A percentile compares a stretch with the other conserved stretches of the same genome.
These are phyloP conservation scores for Nycteola revayana DNA, from an alignment of 2,888 invertebrate genomes.

Conservation along the genomic window DNA sequence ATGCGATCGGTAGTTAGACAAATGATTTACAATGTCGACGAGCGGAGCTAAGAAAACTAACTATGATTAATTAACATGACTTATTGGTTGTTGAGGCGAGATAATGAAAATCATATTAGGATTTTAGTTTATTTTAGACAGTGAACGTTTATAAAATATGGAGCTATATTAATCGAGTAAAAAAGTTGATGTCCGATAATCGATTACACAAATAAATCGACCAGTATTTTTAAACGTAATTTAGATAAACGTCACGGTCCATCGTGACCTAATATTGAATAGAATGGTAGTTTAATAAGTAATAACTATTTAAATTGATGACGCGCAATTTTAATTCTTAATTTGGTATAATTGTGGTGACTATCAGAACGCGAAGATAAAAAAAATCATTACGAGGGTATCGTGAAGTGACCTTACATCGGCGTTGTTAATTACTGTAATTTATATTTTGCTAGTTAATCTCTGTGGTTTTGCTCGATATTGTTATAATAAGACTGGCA, in stretches of 20 bases:
- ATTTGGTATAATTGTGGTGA: constrained; percentile 29
- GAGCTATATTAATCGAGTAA: background rate
- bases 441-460: too few species aligned
- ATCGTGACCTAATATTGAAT: constrained; percentile 28
- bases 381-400: constrained; percentile 38
- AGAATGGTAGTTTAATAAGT: constrained; percentile 19
- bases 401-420: constrained; percentile 31
- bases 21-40: constrained; percentile 63
- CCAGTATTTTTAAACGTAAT: constrained; percentile 12
- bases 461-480: too few species aligned
- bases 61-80: constrained; percentile 64
- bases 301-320: constrained; percentile 49
- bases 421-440: constrained; percentile 24
- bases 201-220: constrained; percentile 4
- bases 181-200: constrained; percentile 8
- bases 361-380: constrained; percentile 15
- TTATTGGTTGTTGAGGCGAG: constrained; percentile 35
- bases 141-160: constrained; percentile 5
- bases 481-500: too few species aligned
- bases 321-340: constrained; percentile 42
- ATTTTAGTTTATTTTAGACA: constrained; percentile 16
- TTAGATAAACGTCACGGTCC: constrained; percentile 24
- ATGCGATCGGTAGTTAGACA: constrained; percentile 59
- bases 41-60: constrained; percentile 43
- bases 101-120: constrained; percentile 33